phyloP scores from a whole-genome alignment of 2,797 vertebrate genomes.

The Peromyscus attwateri region DNA sequence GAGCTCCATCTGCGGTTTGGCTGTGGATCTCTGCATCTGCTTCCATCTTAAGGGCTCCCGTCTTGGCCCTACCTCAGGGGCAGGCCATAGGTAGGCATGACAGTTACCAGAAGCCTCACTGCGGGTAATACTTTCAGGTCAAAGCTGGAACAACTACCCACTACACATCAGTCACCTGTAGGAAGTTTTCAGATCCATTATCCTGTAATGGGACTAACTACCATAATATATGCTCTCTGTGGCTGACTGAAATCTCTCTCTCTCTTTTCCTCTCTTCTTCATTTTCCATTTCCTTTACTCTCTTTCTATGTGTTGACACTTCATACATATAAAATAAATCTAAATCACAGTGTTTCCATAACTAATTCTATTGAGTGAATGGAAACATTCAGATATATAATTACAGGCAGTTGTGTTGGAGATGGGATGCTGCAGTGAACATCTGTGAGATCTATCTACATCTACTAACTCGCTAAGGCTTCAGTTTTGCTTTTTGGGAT shows the following conservation, averaged over 20 bases:
- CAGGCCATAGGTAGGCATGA: too few relatives aligned
- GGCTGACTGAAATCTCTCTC: background rate
- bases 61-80: too few relatives aligned
- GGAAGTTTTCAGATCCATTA: background rate
- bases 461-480: background rate
- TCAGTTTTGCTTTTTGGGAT: background rate
- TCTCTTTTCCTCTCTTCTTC: background rate
- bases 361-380: background rate
- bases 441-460: background rate
- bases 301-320: background rate
- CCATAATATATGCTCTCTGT: background rate
- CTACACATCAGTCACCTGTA: background rate
- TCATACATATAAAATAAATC: background rate
- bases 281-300: background rate
- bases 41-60: too few relatives aligned
- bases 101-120: too few relatives aligned
- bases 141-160: too few relatives aligned
- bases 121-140: too few relatives aligned
- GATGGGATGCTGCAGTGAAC: background rate
- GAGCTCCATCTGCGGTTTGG: too few relatives aligned
- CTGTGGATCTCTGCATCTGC: too few relatives aligned
- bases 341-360: background rate
- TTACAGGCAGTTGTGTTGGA: background rate
- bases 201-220: background rate
- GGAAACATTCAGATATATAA: background rate